Evolutionary conservation across 2,797 vertebrate species (phyloP), one percentile per base, ranked within the genome.

Genomic region (Gallinago solitaria): DNA sequence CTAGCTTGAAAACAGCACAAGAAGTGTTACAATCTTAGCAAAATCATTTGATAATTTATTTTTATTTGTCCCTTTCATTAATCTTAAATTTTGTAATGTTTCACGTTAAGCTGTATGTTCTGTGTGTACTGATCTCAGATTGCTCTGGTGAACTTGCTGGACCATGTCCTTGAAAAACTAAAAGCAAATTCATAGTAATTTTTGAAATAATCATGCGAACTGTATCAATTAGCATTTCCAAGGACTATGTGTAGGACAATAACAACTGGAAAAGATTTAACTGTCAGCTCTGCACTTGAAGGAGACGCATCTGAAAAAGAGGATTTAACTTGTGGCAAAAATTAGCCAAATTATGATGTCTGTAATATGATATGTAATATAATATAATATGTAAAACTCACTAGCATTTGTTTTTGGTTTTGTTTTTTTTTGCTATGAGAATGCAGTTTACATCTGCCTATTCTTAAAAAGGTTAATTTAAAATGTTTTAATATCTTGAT

Each of bases 181-280:
- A 95, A 90, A 80, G 89, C 64, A 95, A 91, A 86, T 86, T 65
- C 24, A 10, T 51, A 74, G 35, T 56, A 67, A 91, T 91, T 96
- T 95, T 89, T 86, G 11, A 76, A 95, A 82, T 74, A 95, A 93
- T 94, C 93, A 93, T 82, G 91, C 91, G 57, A 97, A 53, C 80
- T 76, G 60, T 28, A 82, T 95, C 86, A 80, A 12, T 87, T 95
- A 79, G 83, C 84, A 91, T 96, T 95, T 95, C 93, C 96, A 92
- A 93, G 92, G 90, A 96, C 91, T 85, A 68, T 7, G 2, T 91
- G 27, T 90, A 80, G 86, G 87, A 95, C 94, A 97, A 35, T 74
- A 81, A 95, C 93, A 94, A 94, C 80, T 91, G 87, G 86, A 96
- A 93, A 94, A 92, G 83, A 94, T 92, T 97, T 97, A 91, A 90